Base-by-base conservation (phyloP, 2,888 invertebrate genomes). In the Cryptocheilus praepositus region DNA sequence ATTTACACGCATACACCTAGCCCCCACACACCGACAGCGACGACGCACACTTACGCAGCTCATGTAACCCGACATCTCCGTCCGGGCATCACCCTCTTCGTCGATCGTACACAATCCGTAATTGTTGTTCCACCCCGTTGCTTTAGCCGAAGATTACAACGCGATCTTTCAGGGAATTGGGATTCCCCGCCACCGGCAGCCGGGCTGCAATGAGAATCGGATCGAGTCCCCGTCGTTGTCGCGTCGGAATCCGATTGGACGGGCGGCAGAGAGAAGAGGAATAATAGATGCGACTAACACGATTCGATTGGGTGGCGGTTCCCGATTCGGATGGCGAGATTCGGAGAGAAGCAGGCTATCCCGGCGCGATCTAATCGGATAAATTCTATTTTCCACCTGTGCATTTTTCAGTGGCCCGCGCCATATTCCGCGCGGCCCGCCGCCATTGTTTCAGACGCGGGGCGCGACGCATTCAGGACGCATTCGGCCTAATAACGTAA, bases 91-190 rank as follows among this genome's bases (percentile, higher is more conserved):
- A 65, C 65, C 80, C 72, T 72, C 77, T 63, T 70, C 70, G 68
- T 28, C 74, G 78, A 72, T 78, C 76, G 77, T 72, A 71, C 76
- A 81, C 81, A 74, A 81, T 78, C 74, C 80, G 80, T 81, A 80
- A 81, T 81, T 81, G 78, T 79, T 80, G 79, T 80, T 80, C 77
- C 80, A 75, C 73, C 80, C 74, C 75, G 80, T 79, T 76, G 81
- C 81, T 79, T 79, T 70, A 76, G 77, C 77, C 73, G 80, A 81
- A 81, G 80, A 81, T 81, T 81, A 81, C 81, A 77, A 78, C 73
- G 76, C 80, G 78, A 81, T 81, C 80, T 81, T 78, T 76, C 77
- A 71, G 80, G 80, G 81, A 81, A 79, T 80, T 79, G 75, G 71
- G 77, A 75, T 75, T 68, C 73, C 71, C 79, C 55, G 74, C 54